Percentiles rank a stretch among this genome's conserved stretches.
Conservation (phyloP, 1,140 invertebrate species). For the Zaprionus davidi region DNA sequence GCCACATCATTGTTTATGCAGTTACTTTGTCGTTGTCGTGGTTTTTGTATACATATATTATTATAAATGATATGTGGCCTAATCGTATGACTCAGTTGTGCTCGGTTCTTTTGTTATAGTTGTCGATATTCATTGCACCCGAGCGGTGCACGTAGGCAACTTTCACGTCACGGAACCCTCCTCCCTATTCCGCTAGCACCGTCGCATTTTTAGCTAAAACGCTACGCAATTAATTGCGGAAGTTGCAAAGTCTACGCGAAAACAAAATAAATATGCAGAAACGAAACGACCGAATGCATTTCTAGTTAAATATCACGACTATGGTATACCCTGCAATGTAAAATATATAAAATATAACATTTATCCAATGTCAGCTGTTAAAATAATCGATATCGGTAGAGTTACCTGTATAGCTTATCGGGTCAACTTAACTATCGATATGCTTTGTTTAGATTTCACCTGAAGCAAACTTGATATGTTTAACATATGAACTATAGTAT, state of each 20-base stretch:
- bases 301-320: background rate
- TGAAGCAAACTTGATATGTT: too few species aligned
- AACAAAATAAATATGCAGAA: conserved; percentile 55
- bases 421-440: background rate
- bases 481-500: too few species aligned
- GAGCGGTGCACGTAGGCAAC: conserved; percentile 66
- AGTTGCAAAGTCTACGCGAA: conserved; percentile 67
- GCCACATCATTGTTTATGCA: conserved; percentile 40
- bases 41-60: conserved; percentile 6
- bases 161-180: conserved; percentile 44
- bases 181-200: background rate
- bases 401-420: background rate
- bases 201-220: conserved; percentile 42
- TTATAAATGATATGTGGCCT: conserved; percentile 53
- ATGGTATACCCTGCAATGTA: conserved; percentile 11
- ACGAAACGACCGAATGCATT: conserved; percentile 5
- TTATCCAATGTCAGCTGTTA: background rate
- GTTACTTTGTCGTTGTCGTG: background rate
- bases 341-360: background rate
- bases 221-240: conserved; percentile 81
- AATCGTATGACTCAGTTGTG: conserved; percentile 60
- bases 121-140: conserved; percentile 20
- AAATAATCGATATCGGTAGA: background rate
- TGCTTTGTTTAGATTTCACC: background rate
- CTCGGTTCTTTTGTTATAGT: background rate